phyloP scores from a whole-genome alignment of 1,140 invertebrate genomes.

The Bombus impatiens region DNA sequence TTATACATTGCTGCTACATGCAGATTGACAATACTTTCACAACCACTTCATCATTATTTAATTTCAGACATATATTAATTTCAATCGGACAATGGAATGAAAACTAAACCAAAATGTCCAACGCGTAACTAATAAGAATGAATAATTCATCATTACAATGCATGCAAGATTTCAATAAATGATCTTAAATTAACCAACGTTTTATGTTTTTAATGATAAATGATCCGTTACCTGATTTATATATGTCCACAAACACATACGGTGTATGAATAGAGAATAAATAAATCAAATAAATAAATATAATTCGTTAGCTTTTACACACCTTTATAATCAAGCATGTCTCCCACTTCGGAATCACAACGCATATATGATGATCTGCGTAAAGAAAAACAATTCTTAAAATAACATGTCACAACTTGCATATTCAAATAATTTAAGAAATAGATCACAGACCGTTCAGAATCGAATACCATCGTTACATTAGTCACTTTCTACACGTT shows the following conservation, averaged over 20 bases:
- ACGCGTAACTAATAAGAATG: not conserved
- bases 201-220: not conserved
- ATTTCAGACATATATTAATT: not conserved
- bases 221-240: no score
- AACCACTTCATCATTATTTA: not conserved
- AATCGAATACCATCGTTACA: not conserved
- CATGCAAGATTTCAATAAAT: not conserved
- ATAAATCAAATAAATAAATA: not conserved
- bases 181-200: not conserved
- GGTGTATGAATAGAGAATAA: not conserved
- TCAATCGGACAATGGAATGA: not conserved
- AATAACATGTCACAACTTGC: not conserved
- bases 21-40: not conserved
- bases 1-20: not conserved
- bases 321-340: constrained; percentile 34
- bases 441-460: not conserved
- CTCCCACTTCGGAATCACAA: not conserved
- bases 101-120: not conserved
- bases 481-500: not conserved
- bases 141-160: not conserved
- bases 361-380: not conserved
- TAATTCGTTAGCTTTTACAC: not conserved
- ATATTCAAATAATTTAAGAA: not conserved
- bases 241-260: not conserved
- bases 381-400: constrained; percentile 7